Conservation (phyloP, 1,140 invertebrate species). For the Drosophila quadrilineata region DNA sequence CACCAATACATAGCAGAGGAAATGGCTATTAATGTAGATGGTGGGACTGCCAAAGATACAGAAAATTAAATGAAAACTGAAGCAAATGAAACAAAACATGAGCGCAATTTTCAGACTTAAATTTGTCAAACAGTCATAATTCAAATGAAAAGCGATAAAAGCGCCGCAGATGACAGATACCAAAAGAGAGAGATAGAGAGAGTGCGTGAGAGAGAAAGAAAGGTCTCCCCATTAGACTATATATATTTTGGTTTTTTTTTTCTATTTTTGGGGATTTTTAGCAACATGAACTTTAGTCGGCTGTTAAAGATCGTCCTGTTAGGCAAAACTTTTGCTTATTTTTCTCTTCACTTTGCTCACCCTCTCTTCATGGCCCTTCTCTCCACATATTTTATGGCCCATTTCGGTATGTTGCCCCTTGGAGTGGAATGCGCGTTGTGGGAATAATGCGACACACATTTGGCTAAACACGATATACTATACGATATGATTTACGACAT, state of each 20-base stretch:
- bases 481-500: too few relatives aligned
- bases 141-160: conserved; percentile 5
- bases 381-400: conserved; percentile 37
- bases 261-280: conserved; percentile 13
- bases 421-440: conserved; percentile 44
- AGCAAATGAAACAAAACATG: too few relatives aligned
- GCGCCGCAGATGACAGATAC: neutral
- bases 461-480: too few relatives aligned
- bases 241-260: conserved; percentile 9
- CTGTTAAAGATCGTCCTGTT: neutral
- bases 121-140: conserved; percentile 32
- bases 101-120: conserved; percentile 8
- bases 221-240: neutral
- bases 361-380: neutral
- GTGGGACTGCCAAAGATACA: neutral
- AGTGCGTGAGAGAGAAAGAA: neutral
- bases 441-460: conserved; percentile 49
- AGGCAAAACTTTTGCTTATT: conserved; percentile 4
- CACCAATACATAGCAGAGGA: neutral
- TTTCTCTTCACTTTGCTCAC: neutral
- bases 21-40: conserved; percentile 8
- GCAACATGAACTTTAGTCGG: too few relatives aligned
- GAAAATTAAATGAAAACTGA: conserved; percentile 33
- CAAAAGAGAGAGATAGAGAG: neutral
- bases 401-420: conserved; percentile 46